Evolutionary conservation across 2,888 invertebrate species (phyloP), one percentile per base, ranked within the genome.

Genomic region (Ryuthela nishihirai): DNA sequence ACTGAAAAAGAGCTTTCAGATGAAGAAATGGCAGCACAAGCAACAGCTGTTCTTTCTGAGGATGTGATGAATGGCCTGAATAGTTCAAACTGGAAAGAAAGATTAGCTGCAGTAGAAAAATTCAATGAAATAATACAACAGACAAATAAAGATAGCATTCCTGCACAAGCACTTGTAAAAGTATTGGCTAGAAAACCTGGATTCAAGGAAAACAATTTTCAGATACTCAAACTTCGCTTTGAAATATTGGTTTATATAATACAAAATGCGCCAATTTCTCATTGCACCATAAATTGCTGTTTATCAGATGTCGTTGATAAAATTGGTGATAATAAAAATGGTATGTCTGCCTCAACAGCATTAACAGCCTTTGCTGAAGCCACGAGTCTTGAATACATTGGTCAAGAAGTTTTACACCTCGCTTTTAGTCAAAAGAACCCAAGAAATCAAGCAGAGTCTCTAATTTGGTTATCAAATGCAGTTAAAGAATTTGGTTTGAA

Each of bases 401-500:
- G 87, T 1, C 80, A 80, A 26, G 83, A 85, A 71, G 83, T 86
- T 0, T 75, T 90, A 21, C 79, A 82, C 2, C 85, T 82, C 71
- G 87, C 89, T 0, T 88, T 91, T 74, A 83, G 72, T 29, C 90
- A 92, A 74, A 92, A 91, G 75, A 93, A 87, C 71, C 93, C 93
- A 0, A 92, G 92, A 75, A 88, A 91, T 35, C 89, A 91, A 70
- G 83, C 87, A 0, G 93, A 93, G 74, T 80, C 88, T 52, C 79
- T 93, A 48, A 79, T 81, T 54, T 94, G 93, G 92, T 79, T 91
- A 61, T 77, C 83, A 1, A 81, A 75, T 35, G 85, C 90, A 0
- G 80, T 94, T 4, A 82, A 83, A 69, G 92, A 93, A 71, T 94
- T 93, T 78, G 93, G 94, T 2, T 85, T 90, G 70, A 79, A 58